These are phyloP conservation scores for Nycteola revayana DNA, from an alignment of 2,888 invertebrate species.

Conservation along the genomic window DNA sequence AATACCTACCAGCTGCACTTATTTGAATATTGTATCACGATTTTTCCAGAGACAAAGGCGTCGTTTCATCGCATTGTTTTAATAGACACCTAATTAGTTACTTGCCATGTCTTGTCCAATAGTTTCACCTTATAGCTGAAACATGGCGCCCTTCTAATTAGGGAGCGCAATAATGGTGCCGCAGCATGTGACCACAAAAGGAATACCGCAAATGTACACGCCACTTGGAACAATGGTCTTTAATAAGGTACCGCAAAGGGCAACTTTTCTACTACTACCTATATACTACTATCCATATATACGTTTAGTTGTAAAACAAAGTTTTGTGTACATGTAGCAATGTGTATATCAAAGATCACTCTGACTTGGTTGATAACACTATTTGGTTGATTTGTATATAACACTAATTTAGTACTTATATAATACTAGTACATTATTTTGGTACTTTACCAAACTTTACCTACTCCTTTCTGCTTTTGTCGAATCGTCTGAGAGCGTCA, in stretches of 20 bases:
- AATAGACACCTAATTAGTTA: slow-evolving; percentile 19
- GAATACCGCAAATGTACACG: slow-evolving; percentile 51
- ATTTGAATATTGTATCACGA: too few relatives aligned
- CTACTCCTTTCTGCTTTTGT: too few relatives aligned
- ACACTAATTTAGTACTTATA: too few relatives aligned
- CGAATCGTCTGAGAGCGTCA: too few relatives aligned
- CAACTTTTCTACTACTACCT: slow-evolving; percentile 19
- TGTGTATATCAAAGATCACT: too few relatives aligned
- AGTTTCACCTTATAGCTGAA: slow-evolving; percentile 32
- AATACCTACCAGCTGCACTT: too few relatives aligned
- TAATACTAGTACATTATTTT: too few relatives aligned
- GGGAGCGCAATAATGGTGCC: slow-evolving; percentile 48
- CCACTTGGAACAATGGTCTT: slow-evolving; percentile 50
- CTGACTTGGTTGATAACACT: too few relatives aligned
- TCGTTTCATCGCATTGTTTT: too few relatives aligned
- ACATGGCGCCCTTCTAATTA: slow-evolving; percentile 58
- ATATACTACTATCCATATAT: slow-evolving; percentile 1
- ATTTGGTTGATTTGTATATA: too few relatives aligned
- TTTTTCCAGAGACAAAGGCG: slow-evolving; percentile 35
- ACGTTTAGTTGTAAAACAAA: too few relatives aligned
- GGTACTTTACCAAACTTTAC: too few relatives aligned
- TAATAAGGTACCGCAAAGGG: slow-evolving; percentile 45
- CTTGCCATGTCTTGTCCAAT: slow-evolving; percentile 32
- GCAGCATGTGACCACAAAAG: slow-evolving; percentile 51
- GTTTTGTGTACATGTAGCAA: slow-evolving; percentile 6